A percentile compares a stretch with the other conserved stretches of the same genome.
Conservation (phyloP, 2,888 invertebrate species). For the Thelaira solivaga region DNA sequence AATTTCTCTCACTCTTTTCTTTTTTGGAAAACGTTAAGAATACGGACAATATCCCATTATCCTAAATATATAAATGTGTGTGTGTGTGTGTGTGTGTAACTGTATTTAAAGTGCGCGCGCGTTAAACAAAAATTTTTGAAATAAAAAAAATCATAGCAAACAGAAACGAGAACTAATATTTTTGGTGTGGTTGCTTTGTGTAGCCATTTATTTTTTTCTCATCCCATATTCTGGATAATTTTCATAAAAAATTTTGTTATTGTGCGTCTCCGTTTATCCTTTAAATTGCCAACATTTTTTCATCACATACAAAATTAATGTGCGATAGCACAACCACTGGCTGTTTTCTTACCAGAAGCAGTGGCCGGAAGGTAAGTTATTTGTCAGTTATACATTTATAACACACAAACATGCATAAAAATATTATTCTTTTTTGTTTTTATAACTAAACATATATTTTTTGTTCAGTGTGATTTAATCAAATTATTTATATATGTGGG, state of each 20-base stretch:
- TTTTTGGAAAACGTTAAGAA: neutral
- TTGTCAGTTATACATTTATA: conserved; percentile 24
- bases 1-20: too few relatives aligned
- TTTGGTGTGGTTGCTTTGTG: neutral
- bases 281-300: conserved; percentile 58
- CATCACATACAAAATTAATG: conserved; percentile 77
- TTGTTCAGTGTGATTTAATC: conserved; percentile 35
- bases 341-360: conserved; percentile 80
- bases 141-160: neutral
- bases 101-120: conserved; percentile 54
- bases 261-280: conserved; percentile 34
- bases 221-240: neutral
- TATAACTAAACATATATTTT: too few relatives aligned
- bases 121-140: conserved; percentile 35
- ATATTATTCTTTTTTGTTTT: conserved; percentile 1
- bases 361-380: conserved; percentile 75
- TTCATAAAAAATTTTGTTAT: neutral
- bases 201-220: conserved; percentile 8
- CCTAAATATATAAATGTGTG: neutral
- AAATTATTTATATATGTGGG: conserved; percentile 25
- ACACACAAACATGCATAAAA: neutral
- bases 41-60: neutral
- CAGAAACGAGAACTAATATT: conserved; percentile 10
- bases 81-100: neutral
- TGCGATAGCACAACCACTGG: conserved; percentile 85